Evolutionary conservation across 2,888 invertebrate genomes (phyloP).

Genomic region (Brenthis daphne): DNA sequence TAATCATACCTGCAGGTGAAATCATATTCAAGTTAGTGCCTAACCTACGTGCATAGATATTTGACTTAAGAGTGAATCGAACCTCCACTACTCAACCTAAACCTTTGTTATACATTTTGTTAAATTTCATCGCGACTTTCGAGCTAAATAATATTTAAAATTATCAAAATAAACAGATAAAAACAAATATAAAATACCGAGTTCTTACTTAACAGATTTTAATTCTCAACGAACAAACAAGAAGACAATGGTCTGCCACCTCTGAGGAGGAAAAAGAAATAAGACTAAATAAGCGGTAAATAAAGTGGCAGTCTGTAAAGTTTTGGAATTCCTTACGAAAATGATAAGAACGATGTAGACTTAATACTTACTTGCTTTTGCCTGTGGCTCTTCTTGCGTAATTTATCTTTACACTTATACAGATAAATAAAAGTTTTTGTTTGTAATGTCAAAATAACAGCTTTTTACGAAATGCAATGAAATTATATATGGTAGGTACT

Average conservation of each 20-base stretch:
- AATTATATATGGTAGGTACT: too few species aligned
- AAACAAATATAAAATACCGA: constrained; percentile 14
- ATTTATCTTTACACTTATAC: too few species aligned
- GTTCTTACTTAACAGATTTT: constrained; percentile 19
- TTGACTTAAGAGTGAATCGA: too few species aligned
- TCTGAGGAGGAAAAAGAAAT: constrained; percentile 14
- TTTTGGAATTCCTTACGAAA: neutral
- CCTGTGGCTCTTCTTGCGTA: too few species aligned
- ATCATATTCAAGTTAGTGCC: too few species aligned
- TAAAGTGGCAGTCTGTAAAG: constrained; percentile 22
- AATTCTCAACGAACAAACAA: constrained; percentile 26
- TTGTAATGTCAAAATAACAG: too few species aligned
- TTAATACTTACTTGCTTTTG: too few species aligned
- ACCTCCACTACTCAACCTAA: too few species aligned
- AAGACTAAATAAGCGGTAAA: constrained; percentile 15
- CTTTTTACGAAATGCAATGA: too few species aligned
- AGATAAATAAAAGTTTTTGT: too few species aligned
- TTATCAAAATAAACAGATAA: neutral
- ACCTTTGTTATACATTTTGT: neutral
- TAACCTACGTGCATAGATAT: too few species aligned
- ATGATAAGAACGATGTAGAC: neutral
- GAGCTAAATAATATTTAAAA: constrained; percentile 11
- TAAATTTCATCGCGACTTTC: neutral
- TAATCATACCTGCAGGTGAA: too few species aligned
- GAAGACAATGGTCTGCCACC: constrained; percentile 26